Conservation (phyloP, 2,797 vertebrate genomes). For the Danio jaintianensis region DNA sequence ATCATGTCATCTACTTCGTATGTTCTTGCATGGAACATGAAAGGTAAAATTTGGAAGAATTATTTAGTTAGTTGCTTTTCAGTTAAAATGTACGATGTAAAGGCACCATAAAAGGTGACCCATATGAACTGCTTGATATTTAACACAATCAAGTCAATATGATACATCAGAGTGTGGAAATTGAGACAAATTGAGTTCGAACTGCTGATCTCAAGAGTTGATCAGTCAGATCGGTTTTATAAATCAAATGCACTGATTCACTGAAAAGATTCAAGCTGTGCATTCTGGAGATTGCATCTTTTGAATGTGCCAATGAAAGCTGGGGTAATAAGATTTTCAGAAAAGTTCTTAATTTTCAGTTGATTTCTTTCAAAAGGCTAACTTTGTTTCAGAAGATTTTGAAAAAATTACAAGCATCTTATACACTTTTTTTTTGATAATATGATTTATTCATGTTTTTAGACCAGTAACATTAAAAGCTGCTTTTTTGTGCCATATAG, state of each 20-base stretch:
- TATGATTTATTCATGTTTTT: not conserved
- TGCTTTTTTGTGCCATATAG: not conserved
- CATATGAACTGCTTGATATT: not conserved
- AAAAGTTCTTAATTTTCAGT: not conserved
- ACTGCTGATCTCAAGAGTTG: too few relatives aligned
- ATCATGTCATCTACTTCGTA: not conserved
- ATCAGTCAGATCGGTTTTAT: not conserved
- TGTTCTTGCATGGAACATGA: not conserved
- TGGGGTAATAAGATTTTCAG: not conserved
- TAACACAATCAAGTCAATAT: not conserved
- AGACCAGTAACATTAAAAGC: not conserved
- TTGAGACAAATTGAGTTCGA: not conserved
- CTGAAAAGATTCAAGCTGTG: not conserved
- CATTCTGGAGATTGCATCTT: not conserved
- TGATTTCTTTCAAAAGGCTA: not conserved
- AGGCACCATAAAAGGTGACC: not conserved
- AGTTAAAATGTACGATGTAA: too few relatives aligned
- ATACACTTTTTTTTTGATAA: not conserved
- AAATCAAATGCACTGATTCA: not conserved
- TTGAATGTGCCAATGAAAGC: not conserved
- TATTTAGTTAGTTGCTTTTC: too few relatives aligned
- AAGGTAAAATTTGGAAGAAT: not conserved
- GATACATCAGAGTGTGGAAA: not conserved
- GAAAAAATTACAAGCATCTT: too few relatives aligned
- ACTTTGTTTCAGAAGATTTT: not conserved